These are phyloP conservation scores for Tenthredo notha DNA, from an alignment of 2,888 invertebrate species.

Conservation along the genomic window DNA sequence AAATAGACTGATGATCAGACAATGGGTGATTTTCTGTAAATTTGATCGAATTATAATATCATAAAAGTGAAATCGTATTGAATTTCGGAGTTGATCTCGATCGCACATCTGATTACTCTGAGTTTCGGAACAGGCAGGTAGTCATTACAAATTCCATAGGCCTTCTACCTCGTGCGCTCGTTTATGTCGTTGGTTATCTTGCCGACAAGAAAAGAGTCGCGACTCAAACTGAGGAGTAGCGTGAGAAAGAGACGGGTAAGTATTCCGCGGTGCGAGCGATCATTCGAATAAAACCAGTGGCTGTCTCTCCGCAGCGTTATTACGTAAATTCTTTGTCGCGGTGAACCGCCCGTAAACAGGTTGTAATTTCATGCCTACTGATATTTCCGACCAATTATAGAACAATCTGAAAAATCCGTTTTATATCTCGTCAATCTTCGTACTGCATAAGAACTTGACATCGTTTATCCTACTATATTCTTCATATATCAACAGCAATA, in stretches of 20 bases:
- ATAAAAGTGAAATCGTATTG: background rate
- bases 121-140: conserved; percentile 1
- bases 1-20: background rate
- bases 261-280: conserved; percentile 51
- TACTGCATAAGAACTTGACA: conserved; percentile 2
- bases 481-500: background rate
- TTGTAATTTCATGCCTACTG: conserved; percentile 41
- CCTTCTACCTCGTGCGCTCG: conserved; percentile 29
- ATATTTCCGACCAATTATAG: conserved; percentile 46
- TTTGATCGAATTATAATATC: background rate
- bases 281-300: conserved; percentile 49
- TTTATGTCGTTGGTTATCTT: conserved; percentile 47
- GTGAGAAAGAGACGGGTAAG: conserved; percentile 45
- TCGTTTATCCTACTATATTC: background rate
- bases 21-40: background rate
- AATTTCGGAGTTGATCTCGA: conserved; percentile 55
- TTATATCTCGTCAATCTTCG: conserved; percentile 42
- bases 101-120: conserved; percentile 34
- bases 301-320: conserved; percentile 42
- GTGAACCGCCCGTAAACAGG: conserved; percentile 46
- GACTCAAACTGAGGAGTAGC: conserved; percentile 26
- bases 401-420: conserved; percentile 45
- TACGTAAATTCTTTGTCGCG: conserved; percentile 51
- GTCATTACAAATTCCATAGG: conserved; percentile 29
- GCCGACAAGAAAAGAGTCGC: conserved; percentile 24